Conservation (phyloP, 2,113 vertebrate genomes). For the Piaya cayana region DNA sequence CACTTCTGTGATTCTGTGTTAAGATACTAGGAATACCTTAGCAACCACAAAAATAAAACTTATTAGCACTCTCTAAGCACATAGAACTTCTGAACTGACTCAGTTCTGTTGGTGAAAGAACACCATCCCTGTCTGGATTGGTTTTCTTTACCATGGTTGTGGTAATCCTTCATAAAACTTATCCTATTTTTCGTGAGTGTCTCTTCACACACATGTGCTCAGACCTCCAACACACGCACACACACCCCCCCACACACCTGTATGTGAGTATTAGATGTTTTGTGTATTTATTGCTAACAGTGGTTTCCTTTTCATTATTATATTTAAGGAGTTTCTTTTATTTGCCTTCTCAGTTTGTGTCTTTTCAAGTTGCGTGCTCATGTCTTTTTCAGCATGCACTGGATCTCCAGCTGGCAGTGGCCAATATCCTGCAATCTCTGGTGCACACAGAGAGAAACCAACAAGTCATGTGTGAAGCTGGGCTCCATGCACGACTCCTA, state of each 20-base stretch:
- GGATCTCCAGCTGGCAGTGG: conserved; percentile 93
- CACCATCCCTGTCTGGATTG: background rate
- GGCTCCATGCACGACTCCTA: conserved; percentile 89
- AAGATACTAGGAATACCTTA: background rate
- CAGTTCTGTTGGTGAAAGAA: background rate
- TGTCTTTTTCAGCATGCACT: conserved; percentile 84
- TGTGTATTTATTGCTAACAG: background rate
- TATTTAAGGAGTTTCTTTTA: background rate
- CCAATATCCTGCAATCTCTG: conserved; percentile 92
- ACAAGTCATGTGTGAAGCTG: conserved; percentile 93
- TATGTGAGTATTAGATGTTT: background rate
- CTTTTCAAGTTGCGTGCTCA: background rate
- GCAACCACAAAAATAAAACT: background rate
- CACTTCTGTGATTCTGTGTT: background rate
- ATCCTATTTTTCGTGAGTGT: background rate
- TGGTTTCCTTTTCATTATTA: background rate
- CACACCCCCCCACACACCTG: too few relatives aligned
- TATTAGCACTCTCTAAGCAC: background rate
- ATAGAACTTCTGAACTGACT: background rate
- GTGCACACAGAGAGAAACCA: conserved; percentile 96
- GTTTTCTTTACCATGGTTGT: background rate
- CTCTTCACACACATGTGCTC: rapidly evolving
- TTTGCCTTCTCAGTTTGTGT: background rate
- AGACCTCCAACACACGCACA: too few relatives aligned
- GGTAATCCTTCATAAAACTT: background rate